Percentiles rank a stretch among this genome's conserved stretches.
These are phyloP conservation scores for Ia io DNA, from an alignment of 2,113 vertebrate species.

Conservation along the genomic window DNA sequence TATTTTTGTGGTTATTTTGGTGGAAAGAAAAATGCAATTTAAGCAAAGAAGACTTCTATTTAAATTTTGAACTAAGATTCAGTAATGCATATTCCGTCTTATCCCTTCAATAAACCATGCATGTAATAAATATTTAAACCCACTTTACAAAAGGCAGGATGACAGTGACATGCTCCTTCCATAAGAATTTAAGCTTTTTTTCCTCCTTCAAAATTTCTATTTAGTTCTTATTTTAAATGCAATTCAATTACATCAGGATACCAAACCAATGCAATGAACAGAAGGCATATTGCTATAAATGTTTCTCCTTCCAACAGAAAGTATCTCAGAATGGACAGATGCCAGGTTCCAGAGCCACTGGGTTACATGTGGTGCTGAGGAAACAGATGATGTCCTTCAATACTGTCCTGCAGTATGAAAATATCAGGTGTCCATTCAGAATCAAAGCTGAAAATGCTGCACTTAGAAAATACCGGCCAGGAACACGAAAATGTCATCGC, in stretches of 20 bases:
- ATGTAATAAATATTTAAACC: neutral
- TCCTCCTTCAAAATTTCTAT: neutral
- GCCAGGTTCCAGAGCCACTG: neutral
- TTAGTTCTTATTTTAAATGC: neutral
- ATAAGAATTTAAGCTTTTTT: neutral
- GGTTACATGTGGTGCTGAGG: neutral
- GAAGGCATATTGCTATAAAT: neutral
- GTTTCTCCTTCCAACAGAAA: neutral
- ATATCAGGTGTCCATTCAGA: neutral
- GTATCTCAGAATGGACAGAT: neutral
- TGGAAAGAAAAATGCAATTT: conserved; percentile 1
- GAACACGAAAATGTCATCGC: neutral
- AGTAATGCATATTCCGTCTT: neutral
- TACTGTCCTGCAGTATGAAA: neutral
- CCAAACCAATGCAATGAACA: neutral
- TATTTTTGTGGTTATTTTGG: neutral
- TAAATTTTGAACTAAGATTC: neutral
- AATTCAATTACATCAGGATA: neutral
- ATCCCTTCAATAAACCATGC: neutral
- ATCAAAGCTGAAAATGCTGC: neutral
- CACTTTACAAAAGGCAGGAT: neutral
- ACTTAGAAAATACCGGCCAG: neutral
- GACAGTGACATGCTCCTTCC: neutral
- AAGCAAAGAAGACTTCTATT: neutral
- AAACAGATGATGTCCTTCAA: neutral